phyloP scores from a whole-genome alignment of 2,113 vertebrate genomes.

The Miniopterus natalensis region DNA sequence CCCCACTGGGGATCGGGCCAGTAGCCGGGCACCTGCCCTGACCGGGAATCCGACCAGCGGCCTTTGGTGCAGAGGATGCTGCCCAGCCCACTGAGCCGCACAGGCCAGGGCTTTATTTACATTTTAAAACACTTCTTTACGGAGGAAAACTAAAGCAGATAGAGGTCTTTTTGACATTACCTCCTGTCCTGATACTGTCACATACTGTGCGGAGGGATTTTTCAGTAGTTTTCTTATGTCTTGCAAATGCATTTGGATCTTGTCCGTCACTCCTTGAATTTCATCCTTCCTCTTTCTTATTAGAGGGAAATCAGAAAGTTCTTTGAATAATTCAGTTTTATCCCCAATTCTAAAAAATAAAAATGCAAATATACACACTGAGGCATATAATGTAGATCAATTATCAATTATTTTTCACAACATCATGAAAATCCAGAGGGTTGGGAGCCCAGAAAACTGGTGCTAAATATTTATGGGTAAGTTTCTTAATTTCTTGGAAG shows the following conservation, averaged over 20 bases:
- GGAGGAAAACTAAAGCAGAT: background rate
- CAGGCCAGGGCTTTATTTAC: background rate
- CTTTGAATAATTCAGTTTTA: conserved; percentile 96
- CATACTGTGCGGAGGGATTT: conserved; percentile 91
- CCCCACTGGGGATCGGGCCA: no score
- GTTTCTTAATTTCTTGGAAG: conserved; percentile 3
- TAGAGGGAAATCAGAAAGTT: conserved; percentile 94
- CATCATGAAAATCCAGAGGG: background rate
- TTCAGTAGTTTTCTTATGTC: conserved; percentile 92
- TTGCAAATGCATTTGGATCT: conserved; percentile 92
- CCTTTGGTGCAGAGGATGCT: no score
- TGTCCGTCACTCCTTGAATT: conserved; percentile 89
- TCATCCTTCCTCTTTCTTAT: conserved; percentile 92
- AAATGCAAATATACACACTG: conserved; percentile 22
- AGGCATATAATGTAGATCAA: conserved; percentile 12
- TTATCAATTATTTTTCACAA: conserved; percentile 1
- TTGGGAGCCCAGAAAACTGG: conserved; percentile 12
- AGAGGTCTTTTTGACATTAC: conserved; percentile 85
- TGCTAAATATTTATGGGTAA: background rate
- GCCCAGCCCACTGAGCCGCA: no score
- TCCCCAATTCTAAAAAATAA: conserved; percentile 91
- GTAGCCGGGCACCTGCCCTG: no score
- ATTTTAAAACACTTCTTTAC: background rate
- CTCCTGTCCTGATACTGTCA: conserved; percentile 96
- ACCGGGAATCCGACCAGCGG: no score